phyloP scores from a whole-genome alignment of 2,797 vertebrate species.

The Lates japonicus region DNA sequence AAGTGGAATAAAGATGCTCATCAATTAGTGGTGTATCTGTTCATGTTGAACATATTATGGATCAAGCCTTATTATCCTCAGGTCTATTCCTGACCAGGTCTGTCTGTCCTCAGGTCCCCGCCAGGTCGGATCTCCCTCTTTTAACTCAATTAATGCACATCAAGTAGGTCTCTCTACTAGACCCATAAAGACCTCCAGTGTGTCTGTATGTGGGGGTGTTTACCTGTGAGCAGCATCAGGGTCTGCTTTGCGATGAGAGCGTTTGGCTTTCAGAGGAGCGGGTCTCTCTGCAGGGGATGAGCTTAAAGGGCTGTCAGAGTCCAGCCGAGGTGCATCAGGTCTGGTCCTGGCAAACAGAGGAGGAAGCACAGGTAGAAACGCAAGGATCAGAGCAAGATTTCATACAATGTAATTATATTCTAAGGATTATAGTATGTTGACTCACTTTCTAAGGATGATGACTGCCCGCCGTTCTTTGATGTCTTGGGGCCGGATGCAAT shows the following conservation, averaged over 20 bases:
- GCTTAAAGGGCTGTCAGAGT: constrained; percentile 88
- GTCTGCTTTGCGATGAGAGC: constrained; percentile 96
- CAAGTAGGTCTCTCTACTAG: not conserved
- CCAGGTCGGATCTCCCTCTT: not conserved
- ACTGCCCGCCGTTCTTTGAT: constrained; percentile 97
- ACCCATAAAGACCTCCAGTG: not conserved
- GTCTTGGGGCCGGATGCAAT: constrained; percentile 98
- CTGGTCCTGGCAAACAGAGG: constrained; percentile 89
- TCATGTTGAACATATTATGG: not conserved
- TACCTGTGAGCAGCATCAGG: constrained; percentile 98
- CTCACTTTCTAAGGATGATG: constrained; percentile 99
- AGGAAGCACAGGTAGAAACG: not conserved
- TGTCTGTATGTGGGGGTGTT: not conserved
- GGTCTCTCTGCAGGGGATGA: constrained; percentile 87
- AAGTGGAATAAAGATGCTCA: not conserved
- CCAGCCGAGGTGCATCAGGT: constrained; percentile 94
- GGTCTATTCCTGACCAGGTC: not conserved
- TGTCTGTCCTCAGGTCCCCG: not conserved
- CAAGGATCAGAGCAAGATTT: not conserved
- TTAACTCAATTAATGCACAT: not conserved
- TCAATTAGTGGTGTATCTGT: not conserved
- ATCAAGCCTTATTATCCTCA: not conserved
- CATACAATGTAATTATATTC: not conserved
- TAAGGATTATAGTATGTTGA: constrained; percentile 8
- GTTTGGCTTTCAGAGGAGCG: constrained; percentile 92